Base-by-base conservation (phyloP, 2,888 invertebrate species). In the Plebejus anna region DNA sequence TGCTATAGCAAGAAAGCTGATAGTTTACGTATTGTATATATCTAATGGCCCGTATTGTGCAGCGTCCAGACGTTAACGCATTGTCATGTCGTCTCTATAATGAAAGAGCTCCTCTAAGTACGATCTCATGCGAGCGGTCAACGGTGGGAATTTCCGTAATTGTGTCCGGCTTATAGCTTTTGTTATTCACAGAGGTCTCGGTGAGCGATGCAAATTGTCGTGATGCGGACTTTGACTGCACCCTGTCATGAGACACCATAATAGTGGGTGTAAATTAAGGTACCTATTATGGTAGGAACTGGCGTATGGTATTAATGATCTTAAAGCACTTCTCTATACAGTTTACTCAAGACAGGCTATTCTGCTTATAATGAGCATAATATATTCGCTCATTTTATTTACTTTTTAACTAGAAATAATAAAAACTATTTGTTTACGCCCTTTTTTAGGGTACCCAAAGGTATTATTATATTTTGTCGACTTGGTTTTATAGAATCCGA, bases 61-160 rank as follows among this genome's bases (percentile, higher is more conserved):
- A 9, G 28, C 61, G 59, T 6, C 61, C 81, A 82, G 82, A 83
- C 82, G 82, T 82, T 81, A 81, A 85, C 85, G 85, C 51, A 85
- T 85, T 82, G 85, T 82, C 84, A 83, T 86, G 85, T 82, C 84
- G 83, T 86, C 85, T 83, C 87, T 86, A 87, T 92, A 91, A 92
- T 90, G 86, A 90, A 87, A 89, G 88, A 89, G 88, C 84, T 85
- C 82, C 84, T 86, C 86, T 88, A 87, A 89, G 84, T 84, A 84
- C 85, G 84, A 86, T 89, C 87, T 87, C 88, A 89, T 89, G 89
- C 86, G 80, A 79, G 81, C 84, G 86, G 87, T 84, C 87, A 85
- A 82, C 81, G 81, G 83, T 83, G 85, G 85, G 86, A 87, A 89
- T 90, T 88, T 82, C 90, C 91, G 88, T 93, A 93, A 93, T 93